Evolutionary conservation across 2,113 vertebrate species (phyloP), one percentile per base, ranked within the genome.

Genomic region (Mormyrus lacerda): DNA sequence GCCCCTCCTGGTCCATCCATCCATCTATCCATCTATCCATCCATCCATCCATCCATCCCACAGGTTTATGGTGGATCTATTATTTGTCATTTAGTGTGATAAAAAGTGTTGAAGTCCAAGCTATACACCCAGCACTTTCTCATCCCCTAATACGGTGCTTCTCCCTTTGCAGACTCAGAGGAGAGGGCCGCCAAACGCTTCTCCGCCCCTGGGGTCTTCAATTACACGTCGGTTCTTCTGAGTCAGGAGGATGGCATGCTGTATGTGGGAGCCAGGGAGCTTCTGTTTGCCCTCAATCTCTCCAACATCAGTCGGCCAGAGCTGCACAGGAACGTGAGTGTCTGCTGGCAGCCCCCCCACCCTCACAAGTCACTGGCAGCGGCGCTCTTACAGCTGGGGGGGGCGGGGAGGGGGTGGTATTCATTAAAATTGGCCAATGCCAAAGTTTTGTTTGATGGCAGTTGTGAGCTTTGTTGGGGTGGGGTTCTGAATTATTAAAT

Each of bases 191-290:
- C 95, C 87, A 95, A 88, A 89, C 93, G 94, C 88, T 98, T 99
- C 85, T 95, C 96, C 51, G 94, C 87, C 3, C 92, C 92, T 0
- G 95, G 95, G 0, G 91, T 96, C 82, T 91, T 94, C 92, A 98
- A 99, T 95, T 98, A 95, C 91, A 98, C 97, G 0, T 94, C 97
- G 1, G 90, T 99, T 13, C 96, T 98, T 86, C 96, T 99, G 92
- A 98, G 97, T 90, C 91, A 91, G 0, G 97, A 97, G 0, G 96
- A 97, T 2, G 27, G 89, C 91, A 95, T 91, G 1, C 92, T 99
- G 58, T 99, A 97, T 0, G 93, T 97, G 11, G 98, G 98, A 0
- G 97, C 97, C 0, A 94, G 97, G 0, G 98, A 99, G 92, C 92
- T 93, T 89, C 96, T 99, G 19, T 93, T 99, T 0, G 96, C 97